A percentile compares a stretch with the other conserved stretches of the same genome.
Conservation (phyloP, 2,113 vertebrate species). For the Caretta caretta region DNA sequence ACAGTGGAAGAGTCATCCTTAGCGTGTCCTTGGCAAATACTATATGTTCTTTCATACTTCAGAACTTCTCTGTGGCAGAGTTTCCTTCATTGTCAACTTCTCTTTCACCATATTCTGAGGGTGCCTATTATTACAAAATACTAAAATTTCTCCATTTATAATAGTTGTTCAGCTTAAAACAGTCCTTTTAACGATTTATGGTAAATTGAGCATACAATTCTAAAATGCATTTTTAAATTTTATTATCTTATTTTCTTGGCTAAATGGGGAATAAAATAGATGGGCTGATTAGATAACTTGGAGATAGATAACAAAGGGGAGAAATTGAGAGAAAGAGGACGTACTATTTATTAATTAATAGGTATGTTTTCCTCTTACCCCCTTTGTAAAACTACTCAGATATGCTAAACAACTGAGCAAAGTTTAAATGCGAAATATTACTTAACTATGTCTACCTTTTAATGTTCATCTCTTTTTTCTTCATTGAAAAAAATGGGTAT, state of each 20-base stretch:
- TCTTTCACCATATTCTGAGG: neutral
- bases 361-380: neutral
- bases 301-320: neutral
- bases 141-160: neutral
- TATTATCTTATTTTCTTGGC: neutral
- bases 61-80: neutral
- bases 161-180: neutral
- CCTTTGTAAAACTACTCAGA: neutral
- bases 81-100: neutral
- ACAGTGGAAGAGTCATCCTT: neutral
- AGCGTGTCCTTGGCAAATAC: neutral
- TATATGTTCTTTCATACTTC: neutral
- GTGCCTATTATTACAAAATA: neutral
- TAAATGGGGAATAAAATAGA: neutral
- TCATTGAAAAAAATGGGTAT: neutral
- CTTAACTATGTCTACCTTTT: neutral
- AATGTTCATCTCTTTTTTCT: neutral
- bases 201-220: neutral
- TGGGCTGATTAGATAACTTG: neutral
- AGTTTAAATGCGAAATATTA: neutral
- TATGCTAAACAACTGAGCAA: neutral
- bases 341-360: neutral
- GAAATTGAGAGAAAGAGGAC: neutral
- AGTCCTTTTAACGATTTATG: neutral
- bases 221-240: neutral